Conservation (phyloP, 1,140 invertebrate species). For the Medauroidea extradentata region DNA sequence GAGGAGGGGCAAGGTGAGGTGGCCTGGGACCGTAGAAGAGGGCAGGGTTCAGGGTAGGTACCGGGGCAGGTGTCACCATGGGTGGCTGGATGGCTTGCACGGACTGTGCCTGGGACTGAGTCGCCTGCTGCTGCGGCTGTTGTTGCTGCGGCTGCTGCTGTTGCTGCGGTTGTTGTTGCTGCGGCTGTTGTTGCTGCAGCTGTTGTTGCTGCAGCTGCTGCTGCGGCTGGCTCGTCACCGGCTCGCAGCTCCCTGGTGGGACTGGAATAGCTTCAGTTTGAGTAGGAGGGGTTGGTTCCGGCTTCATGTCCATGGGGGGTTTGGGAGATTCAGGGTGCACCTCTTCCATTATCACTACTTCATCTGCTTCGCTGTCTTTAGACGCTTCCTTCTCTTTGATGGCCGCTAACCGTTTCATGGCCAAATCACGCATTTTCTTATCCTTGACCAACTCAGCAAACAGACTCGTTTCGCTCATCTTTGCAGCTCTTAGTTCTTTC, state of each 20-base stretch:
- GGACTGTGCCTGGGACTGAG: background rate
- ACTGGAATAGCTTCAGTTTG: background rate
- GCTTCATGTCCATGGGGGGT: background rate
- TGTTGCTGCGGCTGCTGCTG: background rate
- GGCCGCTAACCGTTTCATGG: constrained; percentile 61
- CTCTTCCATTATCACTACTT: background rate
- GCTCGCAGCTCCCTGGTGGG: background rate
- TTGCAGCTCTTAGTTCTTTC: constrained; percentile 42
- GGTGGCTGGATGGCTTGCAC: too few species aligned
- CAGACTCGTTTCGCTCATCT: constrained; percentile 77
- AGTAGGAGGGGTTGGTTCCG: background rate
- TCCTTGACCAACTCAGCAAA: constrained; percentile 85
- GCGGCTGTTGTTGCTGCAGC: background rate
- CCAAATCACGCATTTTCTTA: constrained; percentile 71
- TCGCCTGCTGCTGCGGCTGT: background rate
- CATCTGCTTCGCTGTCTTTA: constrained; percentile 35
- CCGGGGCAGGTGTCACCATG: background rate
- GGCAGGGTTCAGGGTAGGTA: background rate
- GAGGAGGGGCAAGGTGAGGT: background rate
- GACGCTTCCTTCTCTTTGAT: constrained; percentile 56
- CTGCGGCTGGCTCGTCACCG: constrained; percentile 25
- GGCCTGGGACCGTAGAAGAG: constrained; percentile 3
- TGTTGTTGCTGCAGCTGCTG: background rate
- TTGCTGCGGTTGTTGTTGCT: background rate
- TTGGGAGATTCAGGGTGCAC: background rate